Evolutionary conservation across 2,888 invertebrate species (phyloP).

Genomic region (Cactoblastis cactorum): DNA sequence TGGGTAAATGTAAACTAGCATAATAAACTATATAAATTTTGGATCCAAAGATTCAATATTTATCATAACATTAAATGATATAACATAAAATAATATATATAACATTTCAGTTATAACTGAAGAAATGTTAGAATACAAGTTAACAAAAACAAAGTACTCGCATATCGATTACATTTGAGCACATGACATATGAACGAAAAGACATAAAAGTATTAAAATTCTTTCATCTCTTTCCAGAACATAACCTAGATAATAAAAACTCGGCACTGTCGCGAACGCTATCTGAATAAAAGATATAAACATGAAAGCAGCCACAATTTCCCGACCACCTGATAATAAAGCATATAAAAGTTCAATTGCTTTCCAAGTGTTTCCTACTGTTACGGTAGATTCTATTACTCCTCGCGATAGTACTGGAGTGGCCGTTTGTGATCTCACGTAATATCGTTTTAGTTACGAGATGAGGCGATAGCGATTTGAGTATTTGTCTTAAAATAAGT

Average conservation of each 20-base stretch:
- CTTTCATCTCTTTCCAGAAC: not conserved
- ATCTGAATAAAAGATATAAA: not conserved
- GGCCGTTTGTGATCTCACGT: constrained; percentile 22
- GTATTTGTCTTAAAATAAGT: too few relatives aligned
- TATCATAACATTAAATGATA: too few relatives aligned
- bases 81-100: too few relatives aligned
- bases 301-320: not conserved
- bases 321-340: constrained; percentile 9
- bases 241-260: not conserved
- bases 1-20: too few relatives aligned
- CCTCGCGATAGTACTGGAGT: constrained; percentile 20
- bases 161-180: too few relatives aligned
- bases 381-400: constrained; percentile 38
- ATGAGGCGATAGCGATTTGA: not conserved
- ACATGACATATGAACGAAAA: not conserved
- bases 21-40: too few relatives aligned
- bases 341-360: constrained; percentile 28
- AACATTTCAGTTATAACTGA: too few relatives aligned
- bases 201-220: not conserved
- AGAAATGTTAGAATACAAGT: too few relatives aligned
- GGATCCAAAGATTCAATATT: too few relatives aligned
- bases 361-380: constrained; percentile 32
- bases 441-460: not conserved
- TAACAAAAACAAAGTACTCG: too few relatives aligned
- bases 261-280: not conserved